Base-by-base conservation (phyloP, 2,113 vertebrate genomes). In the Ceratotherium simum region DNA sequence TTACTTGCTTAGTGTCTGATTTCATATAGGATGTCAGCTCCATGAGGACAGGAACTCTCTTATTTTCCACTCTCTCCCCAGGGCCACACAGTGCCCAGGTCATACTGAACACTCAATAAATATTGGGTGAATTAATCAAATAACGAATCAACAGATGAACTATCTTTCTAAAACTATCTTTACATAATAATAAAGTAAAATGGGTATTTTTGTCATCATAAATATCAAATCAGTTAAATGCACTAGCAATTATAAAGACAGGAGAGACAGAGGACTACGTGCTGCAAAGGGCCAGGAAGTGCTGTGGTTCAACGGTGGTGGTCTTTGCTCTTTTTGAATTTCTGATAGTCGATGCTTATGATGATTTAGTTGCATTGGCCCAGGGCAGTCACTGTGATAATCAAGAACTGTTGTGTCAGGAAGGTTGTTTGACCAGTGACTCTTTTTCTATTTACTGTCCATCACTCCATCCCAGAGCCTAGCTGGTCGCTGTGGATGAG, bases 141-240 rank as follows among this genome's bases (percentile, higher is more conserved):
- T 91, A 76, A 33, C 65, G 23, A 69, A 93, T 87, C 27, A 39
- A 85, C 20, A 96, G 16, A 58, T 92, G n/a, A 94, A 56, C 16
- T 20, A 17, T 36, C 62, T 91, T 94, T 95, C 72, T 95, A 56
- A 89, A 96, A 42, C 21, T 64, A 42, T 54, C 70, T 95, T 84
- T 93, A 42, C 36, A 64, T 62, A 84, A 78, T 82, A 90, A 29
- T 67, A 82, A 90, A 83, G 91, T 21, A 83, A 88, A 73, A 42
- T n/a, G 60, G 84, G 67, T 51, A 75, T 79, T 80, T 33, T 84
- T 60, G 42, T 17, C 51, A 39, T 82, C 54, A 79, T 33, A 91
- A 79, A 85, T 46, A 79, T 17, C 29, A 86, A 85, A 23, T 75
- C 58, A 70, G 39, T 20, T 96, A 36, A 84, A 69, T 69, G 51